Base-by-base conservation (phyloP, 2,797 vertebrate species). In the Platalea minor region DNA sequence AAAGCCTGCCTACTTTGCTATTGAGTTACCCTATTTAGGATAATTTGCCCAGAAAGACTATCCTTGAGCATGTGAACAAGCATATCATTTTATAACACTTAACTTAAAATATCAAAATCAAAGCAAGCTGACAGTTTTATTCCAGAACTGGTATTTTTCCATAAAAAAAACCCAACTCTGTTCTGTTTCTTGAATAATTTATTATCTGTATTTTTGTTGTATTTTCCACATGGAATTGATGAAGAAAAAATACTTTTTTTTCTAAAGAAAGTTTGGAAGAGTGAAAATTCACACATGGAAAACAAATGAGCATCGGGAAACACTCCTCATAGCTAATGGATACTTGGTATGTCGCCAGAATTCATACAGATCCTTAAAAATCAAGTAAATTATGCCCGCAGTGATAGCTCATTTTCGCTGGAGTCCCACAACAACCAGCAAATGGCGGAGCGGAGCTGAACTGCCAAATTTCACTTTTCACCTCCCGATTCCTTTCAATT, bases 1-100 rank as follows among this genome's bases (percentile, higher is more conserved):
- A 96, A 97, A 93, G 88, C 79, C 89, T 96, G 92, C 88, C 88
- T 93, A 70, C 89, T 97, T 95, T 76, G 85, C 96, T 97, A 87
- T 96, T 97, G 93, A 96, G 91, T 97, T 97, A 97, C 96, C 48
- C 69, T 29, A 87, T 93, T 95, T 74, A 75, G 92, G 91, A 87
- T 96, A 96, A 57, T 96, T 98, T 96, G 80, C 85, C 76, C 86
- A 94, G 88, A 96, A 97, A 91, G 43, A 56, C 93, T 48, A 10
- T 91, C 74, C 85, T 80, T 80, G 53, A 82, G 89, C 73, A 64
- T 53, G 61, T 54, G 94, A 94, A 95, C 86, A 91, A 81, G 81
- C 91, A 13, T 94, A 89, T 79, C 13, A 92, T 93, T 97, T 97
- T 95, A 96, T 91, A 95, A 96, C 89, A 91, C 80, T 89, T 91